Base-by-base conservation (phyloP, 2,113 vertebrate species). In the Theristicus caerulescens region DNA sequence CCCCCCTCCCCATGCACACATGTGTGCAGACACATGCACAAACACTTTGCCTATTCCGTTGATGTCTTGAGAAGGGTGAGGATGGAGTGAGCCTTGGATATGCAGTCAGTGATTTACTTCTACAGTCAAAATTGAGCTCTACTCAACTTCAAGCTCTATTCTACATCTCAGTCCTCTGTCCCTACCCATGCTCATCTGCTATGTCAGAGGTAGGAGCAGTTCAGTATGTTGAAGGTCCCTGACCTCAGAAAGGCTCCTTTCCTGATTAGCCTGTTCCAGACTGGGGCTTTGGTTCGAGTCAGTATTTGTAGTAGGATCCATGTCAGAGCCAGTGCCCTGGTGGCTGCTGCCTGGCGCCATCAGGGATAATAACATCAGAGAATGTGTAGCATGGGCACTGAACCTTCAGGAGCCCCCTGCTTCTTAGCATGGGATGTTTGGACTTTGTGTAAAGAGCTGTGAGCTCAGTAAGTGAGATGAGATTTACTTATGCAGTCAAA, bases 341-440 rank as follows among this genome's bases (percentile, higher is more conserved):
- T n/a, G 17, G 16, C 34, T 82, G n/a, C 26, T 79, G 16, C 17
- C 52, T 5, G 3, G 22, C 77, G 4, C 14, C 6, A 8, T 8
- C 0, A 0, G 21, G 29, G 32, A 16, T 11, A 38, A 9, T 7
- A 11, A 6, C 13, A 9, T 32, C 26, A 38, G 16, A 21, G 29
- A 44, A 38, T 0, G 0, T 13, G 16, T 12, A 83, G 46, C 51
- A 42, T 10, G 13, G 69, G 25, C n/a, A 16, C 32, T 18, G n/a
- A 52, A 22, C 29, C 21, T 73, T 72, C 11, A 62, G 29, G 26
- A 84, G 18, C n/a, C 24, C 92, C 17, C 64, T 11, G 4, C 32
- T 91, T 73, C 80, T 77, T 70, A 22, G 20, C 26, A 25, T 13
- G 20, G 32, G 12, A 3, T 42, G 31, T 16, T 58, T 38, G 81